These are phyloP conservation scores for Periophthalmus magnuspinnatus DNA, from an alignment of 2,797 vertebrate species.

Conservation along the genomic window DNA sequence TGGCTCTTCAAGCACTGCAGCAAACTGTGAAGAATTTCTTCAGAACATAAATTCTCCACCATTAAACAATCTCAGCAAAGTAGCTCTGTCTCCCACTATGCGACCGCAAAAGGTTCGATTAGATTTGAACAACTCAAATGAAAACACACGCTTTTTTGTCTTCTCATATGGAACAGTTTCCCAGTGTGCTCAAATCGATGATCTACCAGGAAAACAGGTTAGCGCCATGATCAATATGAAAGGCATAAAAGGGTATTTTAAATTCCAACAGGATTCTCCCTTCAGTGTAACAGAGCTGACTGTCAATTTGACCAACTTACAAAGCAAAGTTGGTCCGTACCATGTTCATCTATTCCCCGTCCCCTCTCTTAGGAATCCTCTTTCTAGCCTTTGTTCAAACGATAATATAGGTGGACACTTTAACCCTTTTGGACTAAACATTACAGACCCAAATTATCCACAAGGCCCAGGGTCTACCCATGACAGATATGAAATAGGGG, in stretches of 20 bases:
- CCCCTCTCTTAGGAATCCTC: constrained; percentile 49
- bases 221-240: constrained; percentile 72
- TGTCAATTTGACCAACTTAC: constrained; percentile 69
- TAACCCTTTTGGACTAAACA: constrained; percentile 75
- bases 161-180: constrained; percentile 42
- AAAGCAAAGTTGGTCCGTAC: constrained; percentile 58
- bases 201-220: constrained; percentile 64
- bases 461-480: constrained; percentile 67
- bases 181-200: constrained; percentile 68
- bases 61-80: constrained; percentile 53
- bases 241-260: constrained; percentile 72
- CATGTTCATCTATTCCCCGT: constrained; percentile 80
- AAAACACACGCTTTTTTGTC: constrained; percentile 57
- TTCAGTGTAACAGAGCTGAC: constrained; percentile 75
- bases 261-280: constrained; percentile 76
- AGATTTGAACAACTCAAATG: constrained; percentile 37
- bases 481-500: constrained; percentile 77
- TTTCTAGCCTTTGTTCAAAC: constrained; percentile 66
- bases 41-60: constrained; percentile 26
- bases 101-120: constrained; percentile 65
- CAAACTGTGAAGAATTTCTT: constrained; percentile 60
- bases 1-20: constrained; percentile 43
- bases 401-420: constrained; percentile 78
- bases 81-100: constrained; percentile 53
- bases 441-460: constrained; percentile 57